A percentile compares a stretch with the other conserved stretches of the same genome.
Evolutionary conservation across 2,113 vertebrate species (phyloP).

Genomic region (Brachyhypopomus occidentalis): DNA sequence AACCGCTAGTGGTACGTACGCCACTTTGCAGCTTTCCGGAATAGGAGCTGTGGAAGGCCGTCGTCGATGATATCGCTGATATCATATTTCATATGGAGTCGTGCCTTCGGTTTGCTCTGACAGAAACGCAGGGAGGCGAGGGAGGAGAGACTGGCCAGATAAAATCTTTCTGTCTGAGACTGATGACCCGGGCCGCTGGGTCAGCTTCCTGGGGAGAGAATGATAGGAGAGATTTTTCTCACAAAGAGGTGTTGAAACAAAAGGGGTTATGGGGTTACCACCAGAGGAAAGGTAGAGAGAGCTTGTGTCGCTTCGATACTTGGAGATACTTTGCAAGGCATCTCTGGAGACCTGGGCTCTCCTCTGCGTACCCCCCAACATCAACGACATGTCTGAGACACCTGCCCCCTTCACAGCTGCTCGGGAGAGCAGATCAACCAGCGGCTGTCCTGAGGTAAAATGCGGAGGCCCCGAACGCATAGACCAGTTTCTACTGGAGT

Average conservation of each 20-base stretch:
- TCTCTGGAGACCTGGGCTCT: constrained; percentile 51
- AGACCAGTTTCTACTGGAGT: not conserved
- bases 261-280: constrained; percentile 67
- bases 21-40: not conserved
- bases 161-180: constrained; percentile 71
- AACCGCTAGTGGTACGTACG: not conserved
- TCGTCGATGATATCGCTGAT: constrained; percentile 72
- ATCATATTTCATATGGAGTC: constrained; percentile 73
- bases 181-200: constrained; percentile 70
- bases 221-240: constrained; percentile 66
- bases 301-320: constrained; percentile 60
- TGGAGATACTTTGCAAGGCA: constrained; percentile 58
- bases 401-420: constrained; percentile 59
- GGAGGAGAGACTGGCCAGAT: constrained; percentile 61
- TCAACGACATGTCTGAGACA: constrained; percentile 50
- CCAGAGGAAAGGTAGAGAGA: constrained; percentile 26
- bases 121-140: constrained; percentile 45
- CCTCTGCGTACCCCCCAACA: constrained; percentile 20
- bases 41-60: not conserved
- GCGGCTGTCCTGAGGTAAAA: not conserved
- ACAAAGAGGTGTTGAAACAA: constrained; percentile 70
- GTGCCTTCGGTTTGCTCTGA: constrained; percentile 60
- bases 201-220: constrained; percentile 70
- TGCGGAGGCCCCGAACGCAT: not conserved
- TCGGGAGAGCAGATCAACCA: constrained; percentile 32